Evolutionary conservation across 2,797 vertebrate genomes (phyloP), one percentile per base, ranked within the genome.

Genomic region (Lithobates pipiens): DNA sequence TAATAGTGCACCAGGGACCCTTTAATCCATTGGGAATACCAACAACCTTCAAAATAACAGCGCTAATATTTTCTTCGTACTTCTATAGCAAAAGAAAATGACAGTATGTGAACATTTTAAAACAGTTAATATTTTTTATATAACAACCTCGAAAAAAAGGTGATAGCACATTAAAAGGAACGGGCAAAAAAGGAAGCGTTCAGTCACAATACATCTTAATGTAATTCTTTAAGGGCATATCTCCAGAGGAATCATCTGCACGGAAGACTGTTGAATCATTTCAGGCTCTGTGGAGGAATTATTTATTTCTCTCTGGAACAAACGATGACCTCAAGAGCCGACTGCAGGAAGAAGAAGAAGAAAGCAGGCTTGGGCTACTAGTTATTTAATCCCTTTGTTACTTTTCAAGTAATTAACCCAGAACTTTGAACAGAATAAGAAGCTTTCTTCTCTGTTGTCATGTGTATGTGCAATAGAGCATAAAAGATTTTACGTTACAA

Each of bases 161-260:
- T 67, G 63, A 44, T 57, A 83, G 50, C n/a, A 68, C 42, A 67
- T 80, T 74, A 76, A 74, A 87, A 39, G 63, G 75, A 80, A 67
- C 39, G 27, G 67, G 81, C 80, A 46, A 77, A 63, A 73, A 87
- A 83, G 85, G 32, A 79, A 80, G 63, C 23, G 3, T 15, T 83
- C 34, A 5, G 72, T 83, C 75, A 77, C 68, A 82, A 78, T 78
- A 81, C 72, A 77, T 74, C 85, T 74, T 71, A 87, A 79, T 78
- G 46, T 57, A 87, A 76, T 83, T 86, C 80, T 83, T 61, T 79
- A 76, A 83, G 85, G 80, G 63, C 80, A 87, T 67, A 76, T 87
- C 85, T 83, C 81, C 10, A 25, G 70, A 79, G 85, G 39, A 68
- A 78, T 78, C 54, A 46, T 72, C 68, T 25, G 67, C 78, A 76